phyloP scores from a whole-genome alignment of 2,113 vertebrate species.

The Platycercus adscitus region DNA sequence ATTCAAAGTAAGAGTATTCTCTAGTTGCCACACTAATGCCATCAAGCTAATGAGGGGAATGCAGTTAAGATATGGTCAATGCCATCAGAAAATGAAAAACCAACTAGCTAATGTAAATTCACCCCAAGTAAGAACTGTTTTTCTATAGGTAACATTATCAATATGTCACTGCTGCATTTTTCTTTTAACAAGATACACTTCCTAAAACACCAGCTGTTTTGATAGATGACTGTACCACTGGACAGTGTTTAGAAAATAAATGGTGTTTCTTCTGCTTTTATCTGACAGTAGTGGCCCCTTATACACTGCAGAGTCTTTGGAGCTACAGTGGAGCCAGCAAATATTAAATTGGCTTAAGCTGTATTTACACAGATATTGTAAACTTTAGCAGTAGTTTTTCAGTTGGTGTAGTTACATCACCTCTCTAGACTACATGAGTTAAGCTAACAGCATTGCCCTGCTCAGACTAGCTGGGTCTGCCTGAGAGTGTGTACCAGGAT shows the following conservation, averaged over 20 bases:
- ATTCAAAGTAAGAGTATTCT: background rate
- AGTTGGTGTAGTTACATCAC: background rate
- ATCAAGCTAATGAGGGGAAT: background rate
- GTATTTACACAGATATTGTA: background rate
- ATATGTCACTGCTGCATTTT: background rate
- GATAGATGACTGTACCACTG: background rate
- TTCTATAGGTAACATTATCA: background rate
- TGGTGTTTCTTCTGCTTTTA: background rate
- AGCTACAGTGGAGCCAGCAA: background rate
- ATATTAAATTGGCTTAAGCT: background rate
- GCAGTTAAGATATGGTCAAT: background rate
- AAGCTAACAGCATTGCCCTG: background rate
- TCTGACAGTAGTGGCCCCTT: background rate
- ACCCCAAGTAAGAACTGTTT: background rate
- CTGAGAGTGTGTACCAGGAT: background rate
- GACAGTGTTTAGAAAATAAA: background rate
- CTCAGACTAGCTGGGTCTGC: background rate
- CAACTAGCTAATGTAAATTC: background rate
- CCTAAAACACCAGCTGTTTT: background rate
- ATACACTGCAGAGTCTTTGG: background rate
- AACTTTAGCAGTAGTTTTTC: background rate
- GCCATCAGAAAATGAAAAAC: background rate
- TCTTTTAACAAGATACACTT: background rate
- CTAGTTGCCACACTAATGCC: background rate
- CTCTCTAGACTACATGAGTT: background rate